Evolutionary conservation across 1,140 invertebrate species (phyloP).

Genomic region (Physella acuta): DNA sequence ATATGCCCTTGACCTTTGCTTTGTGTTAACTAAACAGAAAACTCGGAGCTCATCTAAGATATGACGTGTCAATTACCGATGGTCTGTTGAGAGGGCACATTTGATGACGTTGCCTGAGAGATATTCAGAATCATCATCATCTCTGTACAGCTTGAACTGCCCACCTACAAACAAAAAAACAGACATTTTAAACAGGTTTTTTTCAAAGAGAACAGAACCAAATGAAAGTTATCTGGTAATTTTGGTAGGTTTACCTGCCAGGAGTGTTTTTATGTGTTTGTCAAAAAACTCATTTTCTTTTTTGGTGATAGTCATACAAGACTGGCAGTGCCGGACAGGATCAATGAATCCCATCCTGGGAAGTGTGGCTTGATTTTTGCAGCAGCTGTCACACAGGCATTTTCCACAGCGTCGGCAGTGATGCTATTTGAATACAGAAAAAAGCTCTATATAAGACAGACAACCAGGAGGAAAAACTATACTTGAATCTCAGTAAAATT

Average conservation of each 20-base stretch:
- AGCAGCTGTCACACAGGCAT: slow-evolving; percentile 63
- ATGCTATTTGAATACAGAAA: slow-evolving; percentile 61
- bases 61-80: no score
- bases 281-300: slow-evolving; percentile 65
- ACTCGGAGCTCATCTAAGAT: no score
- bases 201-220: not conserved
- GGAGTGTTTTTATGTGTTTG: slow-evolving; percentile 61
- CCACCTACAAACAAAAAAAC: slow-evolving; percentile 28
- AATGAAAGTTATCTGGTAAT: no score
- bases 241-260: slow-evolving; percentile 59
- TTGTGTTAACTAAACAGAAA: no score
- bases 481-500: no score
- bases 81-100: slow-evolving; percentile 52
- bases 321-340: slow-evolving; percentile 63
- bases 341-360: slow-evolving; percentile 66
- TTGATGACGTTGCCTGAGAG: slow-evolving; percentile 35
- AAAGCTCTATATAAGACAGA: no score
- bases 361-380: slow-evolving; percentile 58
- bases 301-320: slow-evolving; percentile 58
- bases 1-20: no score
- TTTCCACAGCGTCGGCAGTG: slow-evolving; percentile 67
- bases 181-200: not conserved
- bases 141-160: slow-evolving; percentile 34
- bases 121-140: slow-evolving; percentile 34
- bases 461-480: no score